Conservation (phyloP, 2,113 vertebrate genomes). For the Ancistrus triradiatus region DNA sequence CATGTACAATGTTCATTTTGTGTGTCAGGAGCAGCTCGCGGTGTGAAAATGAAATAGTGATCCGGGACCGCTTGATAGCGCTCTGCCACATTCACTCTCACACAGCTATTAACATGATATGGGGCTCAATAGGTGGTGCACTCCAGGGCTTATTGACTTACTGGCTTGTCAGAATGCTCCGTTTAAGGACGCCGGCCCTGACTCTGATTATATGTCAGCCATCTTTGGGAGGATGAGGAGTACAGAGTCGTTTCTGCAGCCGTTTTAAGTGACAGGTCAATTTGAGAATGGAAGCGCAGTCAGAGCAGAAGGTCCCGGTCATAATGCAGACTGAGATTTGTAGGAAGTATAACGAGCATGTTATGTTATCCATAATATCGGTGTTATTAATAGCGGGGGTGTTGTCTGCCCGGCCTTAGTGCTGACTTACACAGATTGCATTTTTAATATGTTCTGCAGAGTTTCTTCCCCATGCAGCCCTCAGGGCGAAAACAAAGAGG, state of each 20-base stretch:
- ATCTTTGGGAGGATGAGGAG: neutral
- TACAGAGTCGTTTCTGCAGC: constrained; percentile 17
- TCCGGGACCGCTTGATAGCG: no score
- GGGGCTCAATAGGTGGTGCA: neutral
- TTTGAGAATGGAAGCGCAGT: constrained; percentile 7
- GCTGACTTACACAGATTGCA: constrained; percentile 27
- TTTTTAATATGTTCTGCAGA: constrained; percentile 20
- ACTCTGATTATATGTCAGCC: constrained; percentile 27
- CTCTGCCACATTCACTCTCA: neutral
- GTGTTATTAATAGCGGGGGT: constrained; percentile 20
- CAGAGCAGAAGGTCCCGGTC: neutral
- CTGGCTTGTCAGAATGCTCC: constrained; percentile 27
- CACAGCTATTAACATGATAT: constrained; percentile 15
- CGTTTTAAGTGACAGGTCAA: constrained; percentile 3
- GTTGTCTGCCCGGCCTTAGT: neutral
- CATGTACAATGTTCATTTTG: no score
- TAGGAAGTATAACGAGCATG: neutral
- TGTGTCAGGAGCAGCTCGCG: no score
- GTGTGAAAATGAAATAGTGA: no score
- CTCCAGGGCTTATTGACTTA: constrained; percentile 17
- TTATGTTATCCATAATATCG: constrained; percentile 20
- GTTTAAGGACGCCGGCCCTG: constrained; percentile 15
- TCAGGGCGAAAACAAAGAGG: neutral
- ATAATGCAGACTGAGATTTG: constrained; percentile 12
- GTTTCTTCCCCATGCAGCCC: neutral